Conservation (phyloP, 2,113 vertebrate species). For the Callipepla californica region DNA sequence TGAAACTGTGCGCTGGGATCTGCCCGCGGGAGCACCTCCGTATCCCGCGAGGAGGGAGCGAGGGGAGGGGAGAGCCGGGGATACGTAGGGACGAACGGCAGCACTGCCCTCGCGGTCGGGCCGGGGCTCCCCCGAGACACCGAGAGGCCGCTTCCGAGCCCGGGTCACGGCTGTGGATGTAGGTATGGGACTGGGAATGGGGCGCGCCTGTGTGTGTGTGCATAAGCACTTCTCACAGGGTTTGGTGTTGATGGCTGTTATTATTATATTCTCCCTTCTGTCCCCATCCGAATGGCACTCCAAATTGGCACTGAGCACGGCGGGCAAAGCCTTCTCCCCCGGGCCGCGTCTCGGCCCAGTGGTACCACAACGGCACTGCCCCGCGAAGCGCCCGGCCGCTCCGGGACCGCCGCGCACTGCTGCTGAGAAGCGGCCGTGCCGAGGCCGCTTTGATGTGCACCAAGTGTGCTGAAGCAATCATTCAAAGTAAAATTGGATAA, state of each 20-base stretch:
- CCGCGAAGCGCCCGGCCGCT: neutral
- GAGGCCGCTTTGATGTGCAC: slow-evolving; percentile 70
- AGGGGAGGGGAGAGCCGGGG: neutral
- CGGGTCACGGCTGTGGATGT: neutral
- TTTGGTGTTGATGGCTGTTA: neutral
- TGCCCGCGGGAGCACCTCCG: neutral
- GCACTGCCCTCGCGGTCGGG: too few relatives aligned
- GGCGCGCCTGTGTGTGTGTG: neutral
- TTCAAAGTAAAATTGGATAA: slow-evolving; percentile 70
- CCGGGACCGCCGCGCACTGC: neutral
- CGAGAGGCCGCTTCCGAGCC: neutral
- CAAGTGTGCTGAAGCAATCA: slow-evolving; percentile 69
- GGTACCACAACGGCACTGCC: slow-evolving; percentile 38
- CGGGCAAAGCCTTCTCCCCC: slow-evolving; percentile 15
- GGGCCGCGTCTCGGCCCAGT: slow-evolving; percentile 9
- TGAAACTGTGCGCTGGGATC: too few relatives aligned
- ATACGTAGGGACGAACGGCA: neutral
- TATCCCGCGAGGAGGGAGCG: neutral
- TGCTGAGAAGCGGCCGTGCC: slow-evolving; percentile 55
- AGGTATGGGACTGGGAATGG: neutral
- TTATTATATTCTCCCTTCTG: neutral
- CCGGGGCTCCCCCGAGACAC: neutral
- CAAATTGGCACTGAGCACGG: slow-evolving; percentile 30
- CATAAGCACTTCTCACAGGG: too few relatives aligned
- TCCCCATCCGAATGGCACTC: neutral